A percentile compares a stretch with the other conserved stretches of the same genome.
phyloP scores from a whole-genome alignment of 2,113 vertebrate species.

The Carlito syrichta region DNA sequence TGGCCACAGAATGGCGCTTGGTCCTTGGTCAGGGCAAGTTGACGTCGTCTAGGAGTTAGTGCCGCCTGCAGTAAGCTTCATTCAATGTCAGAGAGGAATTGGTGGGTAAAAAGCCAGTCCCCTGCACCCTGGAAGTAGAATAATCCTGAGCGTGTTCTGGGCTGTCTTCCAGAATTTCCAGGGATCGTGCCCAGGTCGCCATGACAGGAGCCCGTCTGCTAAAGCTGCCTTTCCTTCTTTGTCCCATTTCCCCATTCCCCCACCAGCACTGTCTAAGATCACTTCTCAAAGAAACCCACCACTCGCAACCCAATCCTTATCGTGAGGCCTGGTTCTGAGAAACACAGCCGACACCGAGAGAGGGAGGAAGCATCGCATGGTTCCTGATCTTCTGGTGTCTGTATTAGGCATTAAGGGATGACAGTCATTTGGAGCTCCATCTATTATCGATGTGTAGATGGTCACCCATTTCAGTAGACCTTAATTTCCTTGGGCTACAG shows the following conservation, averaged over 20 bases:
- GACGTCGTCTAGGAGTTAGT: neutral
- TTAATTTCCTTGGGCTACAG: neutral
- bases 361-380: neutral
- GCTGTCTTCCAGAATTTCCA: neutral
- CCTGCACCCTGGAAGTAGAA: accelerated
- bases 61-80: neutral
- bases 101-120: neutral
- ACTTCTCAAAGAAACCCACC: neutral
- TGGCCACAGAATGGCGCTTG: neutral
- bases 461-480: neutral
- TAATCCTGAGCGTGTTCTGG: neutral
- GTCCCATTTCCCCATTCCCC: neutral
- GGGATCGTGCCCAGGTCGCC: neutral
- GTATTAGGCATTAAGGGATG: neutral
- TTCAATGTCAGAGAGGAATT: neutral
- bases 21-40: neutral
- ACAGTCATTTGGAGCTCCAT: neutral
- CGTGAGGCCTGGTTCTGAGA: neutral
- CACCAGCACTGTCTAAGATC: neutral
- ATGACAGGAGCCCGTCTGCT: neutral
- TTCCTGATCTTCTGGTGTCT: neutral
- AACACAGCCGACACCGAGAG: neutral
- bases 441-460: neutral
- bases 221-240: neutral
- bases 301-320: neutral